phyloP scores from a whole-genome alignment of 2,113 vertebrate genomes.

The Catharus minimus region DNA sequence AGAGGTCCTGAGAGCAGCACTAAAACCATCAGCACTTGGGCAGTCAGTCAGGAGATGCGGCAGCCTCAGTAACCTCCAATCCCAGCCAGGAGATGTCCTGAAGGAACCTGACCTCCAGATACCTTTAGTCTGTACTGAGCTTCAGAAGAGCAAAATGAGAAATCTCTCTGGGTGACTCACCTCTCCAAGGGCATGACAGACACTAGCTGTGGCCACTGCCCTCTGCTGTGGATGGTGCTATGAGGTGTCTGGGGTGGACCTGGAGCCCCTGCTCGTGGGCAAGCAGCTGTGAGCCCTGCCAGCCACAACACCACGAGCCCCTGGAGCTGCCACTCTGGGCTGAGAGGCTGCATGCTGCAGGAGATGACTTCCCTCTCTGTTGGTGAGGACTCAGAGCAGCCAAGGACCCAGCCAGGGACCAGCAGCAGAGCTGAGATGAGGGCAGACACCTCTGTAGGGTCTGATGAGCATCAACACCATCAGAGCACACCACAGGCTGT shows the following conservation, averaged over 20 bases:
- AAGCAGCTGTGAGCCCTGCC: background rate
- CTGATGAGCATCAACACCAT: background rate
- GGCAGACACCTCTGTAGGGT: background rate
- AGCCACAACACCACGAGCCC: rapidly evolving
- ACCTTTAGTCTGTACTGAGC: background rate
- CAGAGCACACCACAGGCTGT: background rate
- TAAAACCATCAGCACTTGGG: background rate
- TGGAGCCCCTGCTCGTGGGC: background rate
- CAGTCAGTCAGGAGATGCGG: background rate
- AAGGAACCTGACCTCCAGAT: background rate
- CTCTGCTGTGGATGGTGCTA: background rate
- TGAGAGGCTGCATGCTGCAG: background rate
- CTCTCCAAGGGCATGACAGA: rapidly evolving
- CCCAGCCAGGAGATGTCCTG: background rate
- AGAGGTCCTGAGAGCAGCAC: background rate
- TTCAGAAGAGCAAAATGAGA: background rate
- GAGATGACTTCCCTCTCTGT: background rate
- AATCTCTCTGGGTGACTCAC: background rate
- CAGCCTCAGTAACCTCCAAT: background rate
- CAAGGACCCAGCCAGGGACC: background rate
- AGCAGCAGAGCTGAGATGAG: background rate
- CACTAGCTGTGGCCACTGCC: background rate
- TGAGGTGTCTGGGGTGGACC: rapidly evolving
- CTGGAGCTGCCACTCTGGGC: rapidly evolving
- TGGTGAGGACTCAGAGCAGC: rapidly evolving